These are phyloP conservation scores for Corythaeola cristata DNA, from an alignment of 2,113 vertebrate species.

Conservation along the genomic window DNA sequence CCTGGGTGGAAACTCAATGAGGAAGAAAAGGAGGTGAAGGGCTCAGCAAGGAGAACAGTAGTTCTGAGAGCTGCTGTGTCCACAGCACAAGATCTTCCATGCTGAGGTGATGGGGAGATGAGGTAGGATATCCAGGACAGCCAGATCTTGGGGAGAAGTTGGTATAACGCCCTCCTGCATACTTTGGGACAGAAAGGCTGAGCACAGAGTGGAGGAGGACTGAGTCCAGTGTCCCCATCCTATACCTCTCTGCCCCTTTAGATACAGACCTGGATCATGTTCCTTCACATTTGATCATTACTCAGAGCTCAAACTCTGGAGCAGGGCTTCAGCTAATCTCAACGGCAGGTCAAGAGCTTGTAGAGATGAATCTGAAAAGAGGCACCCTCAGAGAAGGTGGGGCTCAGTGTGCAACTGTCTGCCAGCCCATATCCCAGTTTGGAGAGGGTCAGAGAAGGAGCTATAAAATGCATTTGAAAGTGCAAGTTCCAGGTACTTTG, in stretches of 20 bases:
- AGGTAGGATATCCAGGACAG: neutral
- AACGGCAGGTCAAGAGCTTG: neutral
- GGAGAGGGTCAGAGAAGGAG: neutral
- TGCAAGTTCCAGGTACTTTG: neutral
- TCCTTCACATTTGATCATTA: neutral
- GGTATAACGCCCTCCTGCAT: neutral
- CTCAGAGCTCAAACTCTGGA: neutral
- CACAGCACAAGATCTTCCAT: neutral
- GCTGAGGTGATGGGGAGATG: neutral
- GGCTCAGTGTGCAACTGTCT: accelerated
- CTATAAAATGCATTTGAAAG: neutral
- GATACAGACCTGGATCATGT: neutral
- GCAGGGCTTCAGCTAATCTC: neutral
- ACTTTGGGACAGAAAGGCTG: neutral
- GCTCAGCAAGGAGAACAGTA: neutral
- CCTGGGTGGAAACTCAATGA: neutral
- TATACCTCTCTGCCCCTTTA: neutral
- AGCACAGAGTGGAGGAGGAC: neutral
- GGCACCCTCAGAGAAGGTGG: neutral
- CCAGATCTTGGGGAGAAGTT: neutral
- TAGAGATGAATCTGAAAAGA: neutral
- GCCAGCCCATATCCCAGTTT: neutral
- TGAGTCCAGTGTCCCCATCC: neutral
- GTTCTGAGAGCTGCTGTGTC: neutral
- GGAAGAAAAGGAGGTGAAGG: neutral